Percentiles rank a stretch among this genome's conserved stretches.
phyloP scores from a whole-genome alignment of 2,888 invertebrate genomes.

The Nephrocerus scutellatus region DNA sequence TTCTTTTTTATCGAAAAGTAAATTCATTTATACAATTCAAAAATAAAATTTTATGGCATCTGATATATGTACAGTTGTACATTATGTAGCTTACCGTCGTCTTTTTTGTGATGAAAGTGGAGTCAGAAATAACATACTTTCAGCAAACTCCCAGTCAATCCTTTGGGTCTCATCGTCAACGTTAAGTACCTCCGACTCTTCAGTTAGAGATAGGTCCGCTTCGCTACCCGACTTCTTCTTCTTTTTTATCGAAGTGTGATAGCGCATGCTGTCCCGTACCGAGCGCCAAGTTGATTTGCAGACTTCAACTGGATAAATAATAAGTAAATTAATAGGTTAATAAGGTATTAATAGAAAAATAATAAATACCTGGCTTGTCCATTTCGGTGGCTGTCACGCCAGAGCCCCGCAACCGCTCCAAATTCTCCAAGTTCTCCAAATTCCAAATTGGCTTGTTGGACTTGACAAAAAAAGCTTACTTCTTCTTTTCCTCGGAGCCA shows the following conservation, averaged over 20 bases:
- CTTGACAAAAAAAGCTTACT: too few species aligned
- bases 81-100: too few species aligned
- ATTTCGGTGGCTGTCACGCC: background rate
- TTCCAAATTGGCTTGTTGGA: too few species aligned
- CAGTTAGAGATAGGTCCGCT: background rate
- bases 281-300: background rate
- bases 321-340: background rate
- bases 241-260: conserved; percentile 1
- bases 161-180: conserved; percentile 18
- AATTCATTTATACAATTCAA: too few species aligned
- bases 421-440: too few species aligned
- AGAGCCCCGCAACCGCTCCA: background rate
- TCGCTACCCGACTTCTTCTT: background rate
- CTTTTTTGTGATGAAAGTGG: too few species aligned
- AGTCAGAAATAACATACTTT: too few species aligned
- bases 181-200: background rate
- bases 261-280: background rate
- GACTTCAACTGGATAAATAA: too few species aligned
- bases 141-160: background rate
- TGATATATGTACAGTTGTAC: too few species aligned
- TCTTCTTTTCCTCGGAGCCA: too few species aligned
- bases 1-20: background rate
- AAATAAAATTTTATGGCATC: too few species aligned
- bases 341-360: background rate
- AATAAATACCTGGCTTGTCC: conserved; percentile 1